Base-by-base conservation (phyloP, 2,888 invertebrate species). In the Encarsia formosa region DNA sequence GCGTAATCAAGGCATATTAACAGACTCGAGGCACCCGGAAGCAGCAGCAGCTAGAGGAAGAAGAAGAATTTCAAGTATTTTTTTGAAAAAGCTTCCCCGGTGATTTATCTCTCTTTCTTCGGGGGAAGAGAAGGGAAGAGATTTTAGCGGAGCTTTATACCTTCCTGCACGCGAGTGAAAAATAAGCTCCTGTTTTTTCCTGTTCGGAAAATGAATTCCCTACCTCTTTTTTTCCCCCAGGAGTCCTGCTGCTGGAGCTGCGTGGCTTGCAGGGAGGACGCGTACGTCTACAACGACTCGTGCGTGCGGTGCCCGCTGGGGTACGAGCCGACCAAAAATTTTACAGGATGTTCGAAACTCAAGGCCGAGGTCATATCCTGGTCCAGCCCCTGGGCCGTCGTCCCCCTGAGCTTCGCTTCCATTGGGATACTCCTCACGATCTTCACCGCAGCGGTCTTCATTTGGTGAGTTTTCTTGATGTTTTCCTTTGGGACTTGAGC, bases 241-340 rank as follows among this genome's bases (percentile, higher is more conserved):
- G 79, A 79, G 66, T 77, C 79, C 46, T 86, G 86, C 64, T 86
- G 86, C 65, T 87, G 86, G 86, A 80, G 79, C 24, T 87, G 86
- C 69, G 81, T 84, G 23, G 76, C 80, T 3, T 87, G 86, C 66
- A 76, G 81, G 26, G 81, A 81, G 47, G 79, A 81, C 56, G 79
- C 83, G 20, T 82, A 78, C 62, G 79, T 80, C 11, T 77, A 77
- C 65, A 81, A 83, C 66, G 81, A 80, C 65, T 82, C 80, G 3
- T 84, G 84, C 65, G 68, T 70, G 29, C 72, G 77, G 6, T 84
- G 84, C 62, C 69, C 71, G 18, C 76, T 78, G 13, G 83, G 82
- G 5, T 80, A 74, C 61, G 77, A 77, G 3, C 80, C 81, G 1
- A 76, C 77, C 60, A 62, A 61, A 22, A 73, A 76, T 46, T 76